Evolutionary conservation across 2,888 invertebrate species (phyloP).

Genomic region (Ochlodes sylvanus): DNA sequence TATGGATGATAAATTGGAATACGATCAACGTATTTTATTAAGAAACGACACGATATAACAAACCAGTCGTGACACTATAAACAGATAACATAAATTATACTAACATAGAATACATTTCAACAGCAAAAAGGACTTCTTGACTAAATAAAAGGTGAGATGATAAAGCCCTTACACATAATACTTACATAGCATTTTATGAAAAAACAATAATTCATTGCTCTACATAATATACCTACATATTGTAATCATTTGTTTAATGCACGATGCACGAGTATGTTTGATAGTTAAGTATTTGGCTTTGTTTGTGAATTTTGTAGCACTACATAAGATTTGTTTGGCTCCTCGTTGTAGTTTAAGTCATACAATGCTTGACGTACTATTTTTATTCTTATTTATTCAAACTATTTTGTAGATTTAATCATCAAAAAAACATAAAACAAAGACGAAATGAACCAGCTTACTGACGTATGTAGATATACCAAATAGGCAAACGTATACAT

Average conservation of each 20-base stretch:
- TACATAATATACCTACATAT: background rate
- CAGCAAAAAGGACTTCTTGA: slow-evolving; percentile 72
- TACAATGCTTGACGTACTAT: background rate
- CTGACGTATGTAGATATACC: too few relatives aligned
- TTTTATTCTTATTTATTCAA: background rate
- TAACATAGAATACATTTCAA: slow-evolving; percentile 66
- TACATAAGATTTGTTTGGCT: background rate
- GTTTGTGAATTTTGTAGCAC: background rate
- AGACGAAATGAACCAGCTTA: background rate
- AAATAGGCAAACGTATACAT: too few relatives aligned
- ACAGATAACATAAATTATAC: slow-evolving; percentile 52
- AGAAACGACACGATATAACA: slow-evolving; percentile 42
- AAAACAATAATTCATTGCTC: slow-evolving; percentile 29
- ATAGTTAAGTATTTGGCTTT: background rate
- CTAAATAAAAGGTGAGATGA: slow-evolving; percentile 67
- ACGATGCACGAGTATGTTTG: slow-evolving; percentile 58
- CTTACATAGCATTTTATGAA: slow-evolving; percentile 40
- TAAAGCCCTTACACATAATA: slow-evolving; percentile 43
- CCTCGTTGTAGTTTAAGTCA: background rate
- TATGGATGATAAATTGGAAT: background rate
- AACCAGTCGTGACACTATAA: slow-evolving; percentile 40
- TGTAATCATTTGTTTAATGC: slow-evolving; percentile 44
- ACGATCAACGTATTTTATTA: background rate
- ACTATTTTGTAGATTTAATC: background rate
- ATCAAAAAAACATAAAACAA: background rate